A percentile compares a stretch with the other conserved stretches of the same genome.
Conservation (phyloP, 2,888 invertebrate genomes). For the Patella ulyssiponensis region DNA sequence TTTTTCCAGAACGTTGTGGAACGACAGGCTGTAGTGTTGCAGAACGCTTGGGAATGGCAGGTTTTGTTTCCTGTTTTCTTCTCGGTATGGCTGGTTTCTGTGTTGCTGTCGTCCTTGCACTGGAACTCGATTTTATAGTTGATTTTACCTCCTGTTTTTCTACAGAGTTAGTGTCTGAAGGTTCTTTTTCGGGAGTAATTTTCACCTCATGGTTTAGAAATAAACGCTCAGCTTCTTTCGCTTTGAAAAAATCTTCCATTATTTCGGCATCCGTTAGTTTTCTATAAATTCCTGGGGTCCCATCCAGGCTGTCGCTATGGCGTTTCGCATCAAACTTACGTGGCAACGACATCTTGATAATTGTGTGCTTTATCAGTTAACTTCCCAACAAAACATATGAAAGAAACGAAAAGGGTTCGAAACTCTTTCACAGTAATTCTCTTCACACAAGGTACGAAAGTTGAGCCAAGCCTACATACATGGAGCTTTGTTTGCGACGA, state of each 20-base stretch:
- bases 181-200: not conserved
- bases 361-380: no score
- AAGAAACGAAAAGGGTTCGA: no score
- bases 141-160: not conserved
- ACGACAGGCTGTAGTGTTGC: not conserved
- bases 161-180: not conserved
- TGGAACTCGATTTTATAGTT: slow-evolving; percentile 3
- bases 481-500: no score
- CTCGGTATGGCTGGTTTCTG: not conserved
- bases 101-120: not conserved
- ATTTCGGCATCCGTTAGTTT: slow-evolving; percentile 33
- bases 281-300: slow-evolving; percentile 29
- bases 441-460: no score
- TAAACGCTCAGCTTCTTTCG: not conserved
- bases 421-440: no score
- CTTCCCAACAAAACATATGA: no score
- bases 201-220: not conserved
- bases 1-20: not conserved
- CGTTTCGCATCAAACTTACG: not conserved
- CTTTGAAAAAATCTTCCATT: slow-evolving; percentile 13
- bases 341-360: not conserved
- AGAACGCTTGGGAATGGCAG: not conserved
- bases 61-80: not conserved
- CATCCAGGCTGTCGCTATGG: not conserved
- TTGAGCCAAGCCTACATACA: no score